Evolutionary conservation across 2,113 vertebrate species (phyloP), one percentile per base, ranked within the genome.

Genomic region (Azemiops feae): DNA sequence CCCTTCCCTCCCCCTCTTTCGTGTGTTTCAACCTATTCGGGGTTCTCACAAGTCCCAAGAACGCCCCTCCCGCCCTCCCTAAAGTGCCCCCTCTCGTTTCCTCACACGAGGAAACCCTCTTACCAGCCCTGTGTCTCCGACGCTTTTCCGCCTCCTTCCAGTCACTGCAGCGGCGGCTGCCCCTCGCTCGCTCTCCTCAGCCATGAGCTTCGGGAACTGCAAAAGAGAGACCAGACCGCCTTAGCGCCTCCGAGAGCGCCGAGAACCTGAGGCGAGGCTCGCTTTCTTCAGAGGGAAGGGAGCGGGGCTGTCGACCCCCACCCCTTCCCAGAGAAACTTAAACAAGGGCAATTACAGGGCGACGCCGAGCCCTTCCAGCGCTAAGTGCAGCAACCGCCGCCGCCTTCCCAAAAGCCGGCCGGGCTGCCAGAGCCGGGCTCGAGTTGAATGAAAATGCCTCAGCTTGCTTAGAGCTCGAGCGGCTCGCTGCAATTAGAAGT

Each of bases 331-430:
- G n/a, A 85, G n/a, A 11, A 53, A 43, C 23, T 98, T 98, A 98
- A 98, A 98, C 98, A 96, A 97, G 98, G 96, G 97, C 98, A 98
- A 98, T 98, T 98, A 98, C 98, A 97, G 96, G 96, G 95, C 95
- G 95, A 97, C 89, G 95, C 94, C 94, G 92, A 81, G 98, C 97
- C 98, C 97, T 98, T 98, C 96, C 96, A 98, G 97, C 95, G 97
- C 97, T 98, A 98, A 99, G 98, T 98, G 97, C 97, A 96, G 91
- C 55, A 34, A 30, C 64, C 4, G 97, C 97, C 96, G 43, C 88
- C 1, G 50, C 86, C 52, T 87, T 1, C 87, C 87, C 3, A 11
- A 20, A 88, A 74, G 87, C n/a, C 95, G 96, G 97, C 95, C 94
- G 94, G 95, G 95, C 18, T 92, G 94, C 96, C 94, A 97, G 97